Base-by-base conservation (phyloP, 1,140 invertebrate species). In the Popillia japonica region DNA sequence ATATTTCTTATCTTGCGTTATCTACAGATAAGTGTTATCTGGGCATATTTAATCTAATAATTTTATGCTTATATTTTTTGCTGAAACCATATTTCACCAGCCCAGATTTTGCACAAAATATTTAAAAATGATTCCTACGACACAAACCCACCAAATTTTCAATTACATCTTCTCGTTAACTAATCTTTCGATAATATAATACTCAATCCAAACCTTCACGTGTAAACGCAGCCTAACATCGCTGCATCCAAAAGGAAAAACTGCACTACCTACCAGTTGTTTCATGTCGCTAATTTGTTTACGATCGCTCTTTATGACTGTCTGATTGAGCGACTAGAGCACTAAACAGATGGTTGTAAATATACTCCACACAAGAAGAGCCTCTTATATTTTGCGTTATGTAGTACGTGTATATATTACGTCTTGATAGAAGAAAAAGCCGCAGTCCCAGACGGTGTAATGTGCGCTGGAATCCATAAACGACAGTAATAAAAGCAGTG, bases 221-320 rank as follows among this genome's bases (percentile, higher is more conserved):
- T 34, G 27, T 34, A 34, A 34, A 34, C 27, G 27, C 4, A 34
- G 27, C 27, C 27, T 34, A 34, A 34, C 27, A 34, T 34, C 1
- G 42, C 42, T 55, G 48, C 6, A 55, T 27, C 2, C 4, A 20
- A 27, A 68, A 34, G 61, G 22, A 68, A 68, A 68, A 68, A 68
- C 27, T 22, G 4, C 22, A 34, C 4, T 22, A 68, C 20, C 4
- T 22, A 68, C 20, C 61, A 27, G 61, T 68, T 68, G 61, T 23
- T 68, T 10, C 17, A 68, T 27, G 22, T 34, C 22, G 61, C 61
- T 68, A 68, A 68, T 68, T 68, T 68, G 61, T 68, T 68, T 68
- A 68, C 61, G 61, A 68, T 68, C 61, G 61, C 61, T 11, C 11
- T 68, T 68, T 68, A 68, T 22, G 61, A 68, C 61, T 68, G 61